These are phyloP conservation scores for Unio delphinus DNA, from an alignment of 2,888 invertebrate species.

Conservation along the genomic window DNA sequence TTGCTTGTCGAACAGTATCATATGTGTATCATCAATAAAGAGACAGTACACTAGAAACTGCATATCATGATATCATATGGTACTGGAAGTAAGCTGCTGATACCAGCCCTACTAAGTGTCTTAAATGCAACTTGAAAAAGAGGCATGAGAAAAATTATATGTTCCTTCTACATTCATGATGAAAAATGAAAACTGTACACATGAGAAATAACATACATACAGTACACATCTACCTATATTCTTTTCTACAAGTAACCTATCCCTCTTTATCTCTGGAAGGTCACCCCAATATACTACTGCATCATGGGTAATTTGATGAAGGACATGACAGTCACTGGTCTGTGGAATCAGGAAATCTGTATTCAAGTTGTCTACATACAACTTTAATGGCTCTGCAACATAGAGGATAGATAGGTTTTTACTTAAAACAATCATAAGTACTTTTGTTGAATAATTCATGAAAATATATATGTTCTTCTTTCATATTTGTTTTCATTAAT, in stretches of 20 bases:
- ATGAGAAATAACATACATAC: neutral
- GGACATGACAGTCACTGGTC: conserved; percentile 41
- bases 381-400: conserved; percentile 32
- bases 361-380: conserved; percentile 26
- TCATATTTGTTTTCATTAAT: no score
- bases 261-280: conserved; percentile 41
- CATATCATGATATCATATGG: no score
- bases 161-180: no score
- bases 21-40: no score
- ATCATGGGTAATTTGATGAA: conserved; percentile 50
- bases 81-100: no score
- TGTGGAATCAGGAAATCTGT: conserved; percentile 54
- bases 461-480: no score
- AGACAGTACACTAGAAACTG: no score
- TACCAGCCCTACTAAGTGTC: no score
- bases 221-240: conserved; percentile 37
- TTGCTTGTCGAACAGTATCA: no score
- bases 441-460: neutral
- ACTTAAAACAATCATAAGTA: neutral
- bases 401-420: neutral
- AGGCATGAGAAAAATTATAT: no score
- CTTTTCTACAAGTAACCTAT: conserved; percentile 41
- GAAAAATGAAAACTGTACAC: neutral
- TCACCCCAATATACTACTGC: conserved; percentile 53
- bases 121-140: no score